Percentiles rank a stretch among this genome's conserved stretches.
Conservation (phyloP, 2,797 vertebrate species). For the Chaetodon trifasciatus region DNA sequence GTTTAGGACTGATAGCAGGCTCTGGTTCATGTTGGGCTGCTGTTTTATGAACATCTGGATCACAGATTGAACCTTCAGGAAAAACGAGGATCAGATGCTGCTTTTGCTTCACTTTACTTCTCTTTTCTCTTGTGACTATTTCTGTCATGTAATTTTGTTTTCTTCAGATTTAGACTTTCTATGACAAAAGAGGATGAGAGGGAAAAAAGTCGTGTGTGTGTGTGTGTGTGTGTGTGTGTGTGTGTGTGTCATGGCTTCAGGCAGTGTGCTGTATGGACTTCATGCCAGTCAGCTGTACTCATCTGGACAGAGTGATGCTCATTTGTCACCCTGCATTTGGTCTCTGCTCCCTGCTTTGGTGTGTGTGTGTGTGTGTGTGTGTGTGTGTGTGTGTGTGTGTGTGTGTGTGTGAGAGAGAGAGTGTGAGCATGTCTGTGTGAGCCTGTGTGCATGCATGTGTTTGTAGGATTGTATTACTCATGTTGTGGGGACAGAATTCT, state of each 20-base stretch:
- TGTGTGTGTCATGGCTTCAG: slow-evolving; percentile 6
- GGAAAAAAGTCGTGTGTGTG: background rate
- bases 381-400: slow-evolving; percentile 18
- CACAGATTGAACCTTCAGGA: background rate
- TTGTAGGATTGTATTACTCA: too few relatives aligned
- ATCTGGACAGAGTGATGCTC: slow-evolving; percentile 55
- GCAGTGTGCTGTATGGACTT: slow-evolving; percentile 19
- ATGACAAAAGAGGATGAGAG: background rate
- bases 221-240: background rate
- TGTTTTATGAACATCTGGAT: background rate
- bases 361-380: slow-evolving; percentile 34
- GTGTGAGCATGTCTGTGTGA: slow-evolving; percentile 29
- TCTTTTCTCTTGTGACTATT: too few relatives aligned
- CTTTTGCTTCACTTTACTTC: background rate
- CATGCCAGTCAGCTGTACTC: slow-evolving; percentile 54
- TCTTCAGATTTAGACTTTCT: background rate
- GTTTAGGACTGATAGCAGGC: too few relatives aligned
- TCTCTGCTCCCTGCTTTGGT: slow-evolving; percentile 30
- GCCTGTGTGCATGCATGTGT: slow-evolving; percentile 9
- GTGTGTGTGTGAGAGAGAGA: slow-evolving; percentile 22
- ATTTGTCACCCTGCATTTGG: slow-evolving; percentile 64
- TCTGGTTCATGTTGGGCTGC: too few relatives aligned
- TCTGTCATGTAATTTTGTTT: background rate
- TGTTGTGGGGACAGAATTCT: too few relatives aligned
- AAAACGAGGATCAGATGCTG: background rate